Percentiles rank a stretch among this genome's conserved stretches.
phyloP scores from a whole-genome alignment of 2,888 invertebrate genomes.

The Ophion costatus region DNA sequence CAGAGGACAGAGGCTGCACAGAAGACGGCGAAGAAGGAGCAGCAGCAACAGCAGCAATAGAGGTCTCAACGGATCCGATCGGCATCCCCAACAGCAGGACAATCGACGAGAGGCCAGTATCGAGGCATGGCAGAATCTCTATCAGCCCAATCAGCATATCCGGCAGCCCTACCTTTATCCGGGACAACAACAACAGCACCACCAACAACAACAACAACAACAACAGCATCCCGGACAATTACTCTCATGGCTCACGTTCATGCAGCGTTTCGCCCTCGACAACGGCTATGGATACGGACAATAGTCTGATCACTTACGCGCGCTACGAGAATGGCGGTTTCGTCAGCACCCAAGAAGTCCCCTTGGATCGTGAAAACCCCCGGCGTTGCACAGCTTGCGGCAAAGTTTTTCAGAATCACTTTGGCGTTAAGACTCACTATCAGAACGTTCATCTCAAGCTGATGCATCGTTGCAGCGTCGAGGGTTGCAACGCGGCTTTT shows the following conservation, averaged over 20 bases:
- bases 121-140: conserved; percentile 86
- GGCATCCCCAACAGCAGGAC: conserved; percentile 55
- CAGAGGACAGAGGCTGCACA: conserved; percentile 23
- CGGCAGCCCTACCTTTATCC: conserved; percentile 84
- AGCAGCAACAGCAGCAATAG: conserved; percentile 53
- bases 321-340: conserved; percentile 91
- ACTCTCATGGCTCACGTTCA: conserved; percentile 83
- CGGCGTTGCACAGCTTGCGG: conserved; percentile 96
- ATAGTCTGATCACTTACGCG: conserved; percentile 85
- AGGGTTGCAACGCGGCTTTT: conserved; percentile 97
- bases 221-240: conserved; percentile 79
- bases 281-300: conserved; percentile 83
- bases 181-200: conserved; percentile 74
- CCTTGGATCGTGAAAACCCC: conserved; percentile 96
- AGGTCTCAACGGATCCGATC: conserved; percentile 47
- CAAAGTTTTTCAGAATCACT: conserved; percentile 96
- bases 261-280: conserved; percentile 83
- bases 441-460: conserved; percentile 97
- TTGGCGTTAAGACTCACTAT: conserved; percentile 96
- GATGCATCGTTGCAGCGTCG: conserved; percentile 97
- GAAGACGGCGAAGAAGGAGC: conserved; percentile 68
- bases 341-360: conserved; percentile 91
- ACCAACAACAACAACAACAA: conserved; percentile 66
- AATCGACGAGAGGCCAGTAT: conserved; percentile 80
- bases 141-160: conserved; percentile 81